Evolutionary conservation across 2,113 vertebrate species (phyloP).

Genomic region (Rhadina sibilatrix): DNA sequence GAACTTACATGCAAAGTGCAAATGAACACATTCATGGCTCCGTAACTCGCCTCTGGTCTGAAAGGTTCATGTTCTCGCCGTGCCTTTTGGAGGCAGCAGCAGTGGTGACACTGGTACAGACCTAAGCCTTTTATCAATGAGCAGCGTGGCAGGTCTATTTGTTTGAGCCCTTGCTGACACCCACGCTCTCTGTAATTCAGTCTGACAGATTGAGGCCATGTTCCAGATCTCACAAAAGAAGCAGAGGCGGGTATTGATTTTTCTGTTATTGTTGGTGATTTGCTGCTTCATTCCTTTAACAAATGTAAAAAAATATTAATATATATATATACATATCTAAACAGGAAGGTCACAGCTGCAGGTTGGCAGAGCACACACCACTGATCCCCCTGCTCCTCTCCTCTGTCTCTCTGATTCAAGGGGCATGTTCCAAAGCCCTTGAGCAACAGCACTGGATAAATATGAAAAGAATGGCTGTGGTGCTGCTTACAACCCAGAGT

Average conservation of each 20-base stretch:
- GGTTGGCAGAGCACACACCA: slow-evolving; percentile 5
- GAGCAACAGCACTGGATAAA: background rate
- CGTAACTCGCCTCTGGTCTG: background rate
- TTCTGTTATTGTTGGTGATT: slow-evolving; percentile 77
- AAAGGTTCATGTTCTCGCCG: background rate
- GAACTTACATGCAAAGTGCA: background rate
- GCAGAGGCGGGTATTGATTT: slow-evolving; percentile 80
- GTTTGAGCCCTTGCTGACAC: slow-evolving; percentile 67
- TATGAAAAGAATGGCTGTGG: background rate
- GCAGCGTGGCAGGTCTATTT: slow-evolving; percentile 62
- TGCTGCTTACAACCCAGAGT: background rate
- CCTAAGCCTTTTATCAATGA: slow-evolving; percentile 63
- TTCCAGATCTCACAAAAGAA: slow-evolving; percentile 82
- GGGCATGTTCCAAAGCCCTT: background rate
- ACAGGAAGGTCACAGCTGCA: slow-evolving; percentile 51
- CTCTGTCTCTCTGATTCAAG: background rate
- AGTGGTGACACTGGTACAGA: slow-evolving; percentile 7
- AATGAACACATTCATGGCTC: background rate
- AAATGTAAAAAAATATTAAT: slow-evolving; percentile 24
- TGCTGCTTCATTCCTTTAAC: slow-evolving; percentile 71
- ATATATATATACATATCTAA: background rate
- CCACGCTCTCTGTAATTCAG: slow-evolving; percentile 74
- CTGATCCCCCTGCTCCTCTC: background rate
- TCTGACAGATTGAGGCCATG: slow-evolving; percentile 86
- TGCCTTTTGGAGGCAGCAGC: background rate